phyloP scores from a whole-genome alignment of 2,797 vertebrate species.

The Falco peregrinus region DNA sequence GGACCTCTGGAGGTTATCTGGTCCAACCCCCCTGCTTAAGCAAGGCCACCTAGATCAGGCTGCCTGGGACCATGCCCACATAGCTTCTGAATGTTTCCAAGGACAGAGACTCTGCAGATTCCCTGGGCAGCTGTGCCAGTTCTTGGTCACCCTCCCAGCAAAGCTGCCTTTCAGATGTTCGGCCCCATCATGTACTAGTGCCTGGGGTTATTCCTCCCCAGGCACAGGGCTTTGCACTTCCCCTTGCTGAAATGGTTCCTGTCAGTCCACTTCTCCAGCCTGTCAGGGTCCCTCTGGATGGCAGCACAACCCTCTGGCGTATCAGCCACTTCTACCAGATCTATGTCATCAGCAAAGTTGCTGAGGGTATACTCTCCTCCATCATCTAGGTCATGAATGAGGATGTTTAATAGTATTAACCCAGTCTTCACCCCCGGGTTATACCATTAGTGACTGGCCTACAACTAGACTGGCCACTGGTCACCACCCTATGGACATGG shows the following conservation, averaged over 20 bases:
- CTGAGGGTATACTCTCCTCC: not conserved
- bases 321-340: not conserved
- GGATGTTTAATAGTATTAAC: not conserved
- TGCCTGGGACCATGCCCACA: not conserved
- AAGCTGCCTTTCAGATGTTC: not conserved
- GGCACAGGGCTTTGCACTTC: not conserved
- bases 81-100: not conserved
- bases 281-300: not conserved
- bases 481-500: not conserved
- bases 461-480: not conserved
- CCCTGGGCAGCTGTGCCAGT: not conserved
- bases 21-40: not conserved
- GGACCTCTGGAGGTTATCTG: not conserved
- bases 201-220: not conserved
- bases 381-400: not conserved
- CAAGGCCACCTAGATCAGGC: not conserved
- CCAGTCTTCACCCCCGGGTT: not conserved
- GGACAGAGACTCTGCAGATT: not conserved
- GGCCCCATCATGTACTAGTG: rapidly evolving
- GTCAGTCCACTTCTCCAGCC: not conserved
- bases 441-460: not conserved
- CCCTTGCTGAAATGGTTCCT: not conserved
- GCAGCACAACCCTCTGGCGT: not conserved
- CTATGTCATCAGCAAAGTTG: not conserved
- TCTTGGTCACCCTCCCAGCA: not conserved